Evolutionary conservation across 2,888 invertebrate genomes (phyloP).

Genomic region (Perithous albicinctus): DNA sequence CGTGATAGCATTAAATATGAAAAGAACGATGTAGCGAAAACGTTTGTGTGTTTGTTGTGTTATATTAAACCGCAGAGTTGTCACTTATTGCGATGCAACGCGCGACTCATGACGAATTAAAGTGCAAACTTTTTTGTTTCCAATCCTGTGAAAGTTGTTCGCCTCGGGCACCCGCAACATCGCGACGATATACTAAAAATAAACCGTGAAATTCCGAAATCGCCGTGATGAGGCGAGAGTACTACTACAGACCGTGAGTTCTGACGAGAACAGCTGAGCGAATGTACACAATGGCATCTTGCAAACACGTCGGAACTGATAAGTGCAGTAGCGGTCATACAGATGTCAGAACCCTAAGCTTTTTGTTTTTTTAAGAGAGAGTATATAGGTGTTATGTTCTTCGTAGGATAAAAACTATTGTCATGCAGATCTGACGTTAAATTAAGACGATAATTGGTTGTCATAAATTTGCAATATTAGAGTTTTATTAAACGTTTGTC

Average conservation of each 20-base stretch:
- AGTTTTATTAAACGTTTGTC: neutral
- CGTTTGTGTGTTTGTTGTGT: conserved; percentile 15
- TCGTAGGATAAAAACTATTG: neutral
- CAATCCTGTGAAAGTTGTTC: conserved; percentile 74
- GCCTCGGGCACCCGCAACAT: conserved; percentile 73
- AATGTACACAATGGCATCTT: conserved; percentile 71
- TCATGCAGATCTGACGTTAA: neutral
- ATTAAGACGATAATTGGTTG: neutral
- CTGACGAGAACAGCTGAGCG: conserved; percentile 74
- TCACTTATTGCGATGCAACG: conserved; percentile 26
- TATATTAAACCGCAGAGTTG: conserved; percentile 3
- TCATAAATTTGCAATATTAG: neutral
- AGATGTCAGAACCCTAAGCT: neutral
- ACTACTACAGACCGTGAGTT: conserved; percentile 45
- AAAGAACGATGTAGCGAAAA: conserved; percentile 37
- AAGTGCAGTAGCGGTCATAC: conserved; percentile 12
- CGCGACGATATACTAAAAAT: conserved; percentile 78
- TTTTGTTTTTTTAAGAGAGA: neutral
- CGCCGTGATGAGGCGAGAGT: conserved; percentile 49
- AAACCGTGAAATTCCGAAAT: conserved; percentile 72
- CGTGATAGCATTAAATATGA: conserved; percentile 52
- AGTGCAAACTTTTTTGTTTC: conserved; percentile 69
- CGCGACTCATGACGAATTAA: conserved; percentile 52
- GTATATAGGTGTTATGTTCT: neutral
- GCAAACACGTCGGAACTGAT: conserved; percentile 35